Conservation (phyloP, 92 coral and sea anemone genomes). For the Hydrozoanthus gracilis region DNA sequence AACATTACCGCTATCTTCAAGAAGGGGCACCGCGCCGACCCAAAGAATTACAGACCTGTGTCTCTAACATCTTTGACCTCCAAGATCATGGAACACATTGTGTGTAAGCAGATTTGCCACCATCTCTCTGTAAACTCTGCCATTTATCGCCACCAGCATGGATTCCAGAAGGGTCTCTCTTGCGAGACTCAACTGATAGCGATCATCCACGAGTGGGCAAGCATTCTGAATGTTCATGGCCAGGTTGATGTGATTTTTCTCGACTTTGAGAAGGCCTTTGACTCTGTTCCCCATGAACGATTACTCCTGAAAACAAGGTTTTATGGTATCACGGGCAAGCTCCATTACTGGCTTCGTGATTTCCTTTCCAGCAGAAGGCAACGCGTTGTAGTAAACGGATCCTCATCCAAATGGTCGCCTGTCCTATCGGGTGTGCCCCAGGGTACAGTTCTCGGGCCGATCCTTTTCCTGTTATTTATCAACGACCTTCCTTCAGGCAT, state of each 20-base stretch:
- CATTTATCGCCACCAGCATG: slow-evolving; percentile 7
- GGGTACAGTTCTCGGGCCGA: too few species aligned
- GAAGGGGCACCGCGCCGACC: background rate
- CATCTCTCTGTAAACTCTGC: background rate
- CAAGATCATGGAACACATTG: slow-evolving; percentile 14
- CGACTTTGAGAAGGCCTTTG: too few species aligned
- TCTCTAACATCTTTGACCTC: slow-evolving; percentile 1
- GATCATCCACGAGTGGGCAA: slow-evolving; percentile 28
- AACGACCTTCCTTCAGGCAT: too few species aligned
- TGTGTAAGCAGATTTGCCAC: background rate
- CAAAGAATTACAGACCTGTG: background rate
- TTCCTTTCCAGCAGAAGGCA: too few species aligned
- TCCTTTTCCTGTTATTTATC: too few species aligned
- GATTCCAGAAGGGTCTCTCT: background rate
- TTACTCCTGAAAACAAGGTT: background rate
- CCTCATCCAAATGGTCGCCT: too few species aligned
- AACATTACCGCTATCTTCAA: background rate
- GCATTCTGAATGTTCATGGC: background rate
- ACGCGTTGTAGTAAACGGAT: too few species aligned
- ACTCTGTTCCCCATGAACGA: slow-evolving; percentile 5
- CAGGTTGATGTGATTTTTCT: background rate
- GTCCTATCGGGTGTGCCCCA: too few species aligned
- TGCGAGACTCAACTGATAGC: slow-evolving; percentile 1
- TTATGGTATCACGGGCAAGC: background rate
- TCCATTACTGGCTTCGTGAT: background rate